These are phyloP conservation scores for Scaptomyza caliginosa DNA, from an alignment of 2,888 invertebrate genomes.

Conservation along the genomic window DNA sequence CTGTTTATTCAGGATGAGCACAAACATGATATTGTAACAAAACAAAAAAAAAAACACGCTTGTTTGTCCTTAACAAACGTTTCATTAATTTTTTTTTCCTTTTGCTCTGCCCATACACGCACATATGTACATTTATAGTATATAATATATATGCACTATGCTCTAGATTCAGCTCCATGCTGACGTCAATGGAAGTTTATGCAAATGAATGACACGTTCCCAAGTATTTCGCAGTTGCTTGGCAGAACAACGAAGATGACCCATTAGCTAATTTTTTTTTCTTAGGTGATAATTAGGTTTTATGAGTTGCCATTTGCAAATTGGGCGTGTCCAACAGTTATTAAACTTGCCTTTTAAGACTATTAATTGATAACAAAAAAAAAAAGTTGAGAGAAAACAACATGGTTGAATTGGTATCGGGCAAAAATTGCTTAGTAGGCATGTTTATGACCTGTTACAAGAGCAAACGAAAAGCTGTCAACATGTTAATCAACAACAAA, in stretches of 20 bases:
- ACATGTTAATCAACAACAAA: constrained; percentile 20
- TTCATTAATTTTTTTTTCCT: neutral
- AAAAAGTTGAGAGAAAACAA: constrained; percentile 7
- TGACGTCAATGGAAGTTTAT: constrained; percentile 62
- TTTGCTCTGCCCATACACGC: neutral
- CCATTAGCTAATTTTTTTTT: constrained; percentile 16
- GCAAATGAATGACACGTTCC: constrained; percentile 36
- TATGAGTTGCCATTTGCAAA: constrained; percentile 33
- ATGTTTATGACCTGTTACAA: neutral
- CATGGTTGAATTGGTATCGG: too few species aligned
- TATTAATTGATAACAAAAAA: neutral
- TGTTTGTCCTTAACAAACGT: neutral
- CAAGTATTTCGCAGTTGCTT: constrained; percentile 26
- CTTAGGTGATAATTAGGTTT: constrained; percentile 55
- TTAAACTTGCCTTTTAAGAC: constrained; percentile 38
- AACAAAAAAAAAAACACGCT: too few species aligned
- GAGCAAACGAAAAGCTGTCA: constrained; percentile 24
- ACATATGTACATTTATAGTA: neutral
- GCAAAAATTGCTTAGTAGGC: constrained; percentile 11
- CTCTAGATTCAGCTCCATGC: constrained; percentile 2
- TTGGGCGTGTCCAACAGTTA: constrained; percentile 40
- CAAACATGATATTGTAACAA: neutral
- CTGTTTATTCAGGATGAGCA: neutral
- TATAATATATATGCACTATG: constrained; percentile 12
- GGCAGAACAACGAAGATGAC: constrained; percentile 11